Percentiles rank a stretch among this genome's conserved stretches.
These are phyloP conservation scores for Boulengeromyrus knoepffleri DNA, from an alignment of 2,113 vertebrate genomes.

Conservation along the genomic window DNA sequence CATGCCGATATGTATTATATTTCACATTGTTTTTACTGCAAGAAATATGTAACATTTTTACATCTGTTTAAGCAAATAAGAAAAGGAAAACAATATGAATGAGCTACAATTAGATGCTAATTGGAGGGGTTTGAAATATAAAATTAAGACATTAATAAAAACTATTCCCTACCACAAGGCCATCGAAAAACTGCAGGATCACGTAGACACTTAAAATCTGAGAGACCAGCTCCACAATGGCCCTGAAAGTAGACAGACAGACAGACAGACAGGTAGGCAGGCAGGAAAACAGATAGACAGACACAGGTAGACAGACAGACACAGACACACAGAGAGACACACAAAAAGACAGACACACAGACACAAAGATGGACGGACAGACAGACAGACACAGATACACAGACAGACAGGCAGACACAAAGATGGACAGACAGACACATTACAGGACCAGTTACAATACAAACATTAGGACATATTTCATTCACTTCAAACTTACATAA, in stretches of 20 bases:
- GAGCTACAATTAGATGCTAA: not conserved
- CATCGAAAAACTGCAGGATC: constrained; percentile 58
- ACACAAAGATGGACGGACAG: not conserved
- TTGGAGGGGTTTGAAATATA: not conserved
- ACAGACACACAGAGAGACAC: not conserved
- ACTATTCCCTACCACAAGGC: constrained; percentile 47
- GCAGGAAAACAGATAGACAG: not conserved
- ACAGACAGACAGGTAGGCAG: not conserved
- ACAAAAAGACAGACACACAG: not conserved
- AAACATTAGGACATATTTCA: not conserved
- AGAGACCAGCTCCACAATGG: constrained; percentile 52
- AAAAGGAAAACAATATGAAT: not conserved
- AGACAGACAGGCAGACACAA: not conserved
- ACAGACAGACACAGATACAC: not conserved
- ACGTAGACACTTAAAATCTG: constrained; percentile 51
- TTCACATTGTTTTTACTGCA: not conserved
- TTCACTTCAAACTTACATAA: not conserved
- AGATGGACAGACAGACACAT: not conserved
- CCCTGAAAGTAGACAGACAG: constrained; percentile 38
- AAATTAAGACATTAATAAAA: not conserved
- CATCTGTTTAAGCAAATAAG: not conserved
- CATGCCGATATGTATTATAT: not conserved
- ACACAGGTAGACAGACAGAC: not conserved
- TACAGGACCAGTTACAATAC: not conserved
- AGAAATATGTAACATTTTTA: not conserved